These are phyloP conservation scores for Penaeus chinensis DNA, from an alignment of 1,140 invertebrate species.

Conservation along the genomic window DNA sequence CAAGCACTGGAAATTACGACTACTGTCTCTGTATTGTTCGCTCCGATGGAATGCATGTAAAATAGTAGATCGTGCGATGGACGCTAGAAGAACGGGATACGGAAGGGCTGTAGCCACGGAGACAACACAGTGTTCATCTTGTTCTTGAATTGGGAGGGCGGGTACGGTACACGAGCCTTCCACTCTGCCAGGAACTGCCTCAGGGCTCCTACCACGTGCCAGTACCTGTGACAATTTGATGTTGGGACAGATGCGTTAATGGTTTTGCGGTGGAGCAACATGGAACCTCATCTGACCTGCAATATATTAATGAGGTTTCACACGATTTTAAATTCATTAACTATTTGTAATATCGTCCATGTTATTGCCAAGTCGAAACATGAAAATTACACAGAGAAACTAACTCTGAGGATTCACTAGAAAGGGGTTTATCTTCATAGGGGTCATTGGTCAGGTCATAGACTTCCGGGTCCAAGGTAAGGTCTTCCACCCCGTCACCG, in stretches of 20 bases:
- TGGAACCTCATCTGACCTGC: neutral
- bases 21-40: too few relatives aligned
- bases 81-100: neutral
- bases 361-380: neutral
- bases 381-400: neutral
- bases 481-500: constrained; percentile 15
- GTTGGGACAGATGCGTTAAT: neutral
- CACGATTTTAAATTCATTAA: too few relatives aligned
- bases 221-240: constrained; percentile 36
- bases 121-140: constrained; percentile 20
- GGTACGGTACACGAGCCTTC: constrained; percentile 44
- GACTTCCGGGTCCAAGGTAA: neutral
- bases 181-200: constrained; percentile 45
- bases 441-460: constrained; percentile 16
- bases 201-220: constrained; percentile 21
- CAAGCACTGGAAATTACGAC: too few relatives aligned
- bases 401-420: neutral
- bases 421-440: constrained; percentile 30
- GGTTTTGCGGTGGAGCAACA: neutral
- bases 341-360: too few relatives aligned
- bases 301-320: too few relatives aligned
- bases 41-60: too few relatives aligned
- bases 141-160: constrained; percentile 42
- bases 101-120: constrained; percentile 56
- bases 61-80: too few relatives aligned